These are phyloP conservation scores for Mellivora capensis DNA, from an alignment of 2,113 vertebrate genomes.

Conservation along the genomic window DNA sequence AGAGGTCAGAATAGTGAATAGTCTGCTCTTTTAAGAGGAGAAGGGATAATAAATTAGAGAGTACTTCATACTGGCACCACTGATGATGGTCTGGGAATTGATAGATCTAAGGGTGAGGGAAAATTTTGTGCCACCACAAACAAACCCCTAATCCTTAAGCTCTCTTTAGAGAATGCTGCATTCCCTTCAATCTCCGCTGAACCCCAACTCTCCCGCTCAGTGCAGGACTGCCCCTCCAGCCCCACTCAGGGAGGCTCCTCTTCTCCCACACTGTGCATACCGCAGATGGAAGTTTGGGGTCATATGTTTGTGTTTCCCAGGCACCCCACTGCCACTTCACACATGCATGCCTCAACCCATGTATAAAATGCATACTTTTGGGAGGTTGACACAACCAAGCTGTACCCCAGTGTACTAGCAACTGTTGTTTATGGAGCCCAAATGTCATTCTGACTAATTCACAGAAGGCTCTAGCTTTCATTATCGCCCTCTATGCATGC, in stretches of 20 bases:
- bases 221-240: not conserved
- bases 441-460: not conserved
- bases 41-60: constrained; percentile 14
- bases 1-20: constrained; percentile 5
- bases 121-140: not conserved
- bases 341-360: not conserved
- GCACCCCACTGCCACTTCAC: not conserved
- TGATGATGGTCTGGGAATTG: not conserved
- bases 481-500: not conserved
- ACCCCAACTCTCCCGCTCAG: not conserved
- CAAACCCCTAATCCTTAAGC: not conserved
- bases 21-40: not conserved
- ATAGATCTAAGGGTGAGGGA: not conserved
- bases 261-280: not conserved
- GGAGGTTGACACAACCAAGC: not conserved
- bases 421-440: not conserved
- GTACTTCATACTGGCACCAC: not conserved
- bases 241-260: not conserved
- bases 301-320: not conserved
- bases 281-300: not conserved
- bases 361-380: not conserved
- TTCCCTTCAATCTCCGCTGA: not conserved
- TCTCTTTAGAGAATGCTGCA: not conserved
- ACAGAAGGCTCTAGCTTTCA: not conserved
- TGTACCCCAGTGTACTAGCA: not conserved